phyloP scores from a whole-genome alignment of 2,113 vertebrate genomes.

The Garra rufa region DNA sequence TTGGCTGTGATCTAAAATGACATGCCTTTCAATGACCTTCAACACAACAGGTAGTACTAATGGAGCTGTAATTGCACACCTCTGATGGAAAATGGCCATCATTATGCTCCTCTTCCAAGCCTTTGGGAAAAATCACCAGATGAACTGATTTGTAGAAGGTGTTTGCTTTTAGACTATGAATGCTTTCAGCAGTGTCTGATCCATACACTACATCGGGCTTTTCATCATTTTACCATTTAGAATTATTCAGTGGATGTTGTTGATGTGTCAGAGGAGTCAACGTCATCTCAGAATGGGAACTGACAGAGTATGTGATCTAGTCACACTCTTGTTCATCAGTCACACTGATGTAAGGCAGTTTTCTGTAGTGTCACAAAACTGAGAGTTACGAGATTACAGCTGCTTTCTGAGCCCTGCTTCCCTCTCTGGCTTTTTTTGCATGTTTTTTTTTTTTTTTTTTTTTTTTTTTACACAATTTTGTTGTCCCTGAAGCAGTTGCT shows the following conservation, averaged over 20 bases:
- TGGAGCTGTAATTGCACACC: background rate
- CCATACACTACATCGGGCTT: background rate
- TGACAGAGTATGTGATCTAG: background rate
- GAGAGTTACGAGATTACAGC: too few relatives aligned
- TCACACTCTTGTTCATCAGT: background rate
- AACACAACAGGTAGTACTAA: constrained; percentile 6
- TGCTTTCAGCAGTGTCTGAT: background rate
- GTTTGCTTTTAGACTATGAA: background rate
- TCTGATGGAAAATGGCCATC: background rate
- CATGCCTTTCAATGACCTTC: constrained; percentile 15
- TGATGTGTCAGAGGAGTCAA: background rate
- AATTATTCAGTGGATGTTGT: background rate
- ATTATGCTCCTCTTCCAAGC: background rate
- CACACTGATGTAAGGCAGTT: background rate
- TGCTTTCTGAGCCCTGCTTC: too few relatives aligned
- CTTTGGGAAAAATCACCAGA: background rate
- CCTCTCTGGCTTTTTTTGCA: background rate
- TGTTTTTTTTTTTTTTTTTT: background rate
- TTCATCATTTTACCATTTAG: background rate
- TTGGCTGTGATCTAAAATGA: constrained; percentile 11
- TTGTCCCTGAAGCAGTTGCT: constrained; percentile 9
- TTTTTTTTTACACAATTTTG: too few relatives aligned
- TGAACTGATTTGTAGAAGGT: background rate
- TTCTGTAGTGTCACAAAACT: background rate
- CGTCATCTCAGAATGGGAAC: background rate